Base-by-base conservation (phyloP, 2,797 vertebrate species). In the Sphenodon punctatus region DNA sequence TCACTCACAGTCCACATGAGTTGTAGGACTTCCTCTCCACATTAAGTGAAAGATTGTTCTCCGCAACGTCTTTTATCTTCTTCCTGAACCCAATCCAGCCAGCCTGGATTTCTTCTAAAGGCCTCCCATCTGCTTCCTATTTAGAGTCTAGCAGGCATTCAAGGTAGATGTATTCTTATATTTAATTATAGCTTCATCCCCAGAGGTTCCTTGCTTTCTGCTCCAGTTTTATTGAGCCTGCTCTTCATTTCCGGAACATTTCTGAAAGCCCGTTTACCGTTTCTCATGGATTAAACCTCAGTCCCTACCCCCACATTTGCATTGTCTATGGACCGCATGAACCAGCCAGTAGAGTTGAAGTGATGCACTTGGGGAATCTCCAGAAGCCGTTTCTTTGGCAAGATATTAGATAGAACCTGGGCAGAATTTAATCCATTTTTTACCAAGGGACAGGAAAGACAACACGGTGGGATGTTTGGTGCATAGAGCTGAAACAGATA, bases 51-150 rank as follows among this genome's bases (percentile, higher is more conserved):
- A 93, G 84, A 91, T 87, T 91, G 89, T 80, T 84, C 83, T 84
- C 30, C 76, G 78, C 34, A 67, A 90, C 88, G 80, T 78, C 89
- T 90, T 94, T 93, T 82, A 93, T 92, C 93, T 93, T 92, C 93
- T 93, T 75, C 75, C 79, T 90, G 80, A 86, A 85, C 23, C 67
- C 78, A 84, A 73, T 76, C 86, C 85, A 76, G 60, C 41, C 82
- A 84, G 84, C n/a, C 78, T 71, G 73, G 82, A 60, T 81, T 89
- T 92, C 73, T 88, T 68, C 66, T 76, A 80, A 92, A 82, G 61
- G 64, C 83, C 67, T 88, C 64, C 82, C 89, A 91, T 80, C 51
- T 75, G 86, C 78, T 88, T 91, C 86, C 11, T 8, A 85, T 78
- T 75, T 86, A 43, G 49, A 77, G 61, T 60, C 5, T 12, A 88